phyloP scores from a whole-genome alignment of 2,888 invertebrate genomes.

The Meloe dianella region DNA sequence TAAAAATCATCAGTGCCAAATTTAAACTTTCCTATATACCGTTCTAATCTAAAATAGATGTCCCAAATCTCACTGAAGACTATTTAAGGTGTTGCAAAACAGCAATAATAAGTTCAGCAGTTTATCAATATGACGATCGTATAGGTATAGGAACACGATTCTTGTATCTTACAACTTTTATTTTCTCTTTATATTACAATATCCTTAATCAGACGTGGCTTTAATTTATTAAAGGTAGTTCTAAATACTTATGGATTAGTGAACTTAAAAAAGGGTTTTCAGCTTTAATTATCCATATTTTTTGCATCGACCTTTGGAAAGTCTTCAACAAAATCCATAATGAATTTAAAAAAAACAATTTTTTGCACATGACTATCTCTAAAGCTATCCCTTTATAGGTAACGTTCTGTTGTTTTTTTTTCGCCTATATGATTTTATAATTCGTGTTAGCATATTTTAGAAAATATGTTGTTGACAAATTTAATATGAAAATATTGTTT shows the following conservation, averaged over 20 bases:
- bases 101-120: too few relatives aligned
- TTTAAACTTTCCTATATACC: not conserved
- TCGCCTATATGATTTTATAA: slow-evolving; percentile 3
- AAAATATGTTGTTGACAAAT: slow-evolving; percentile 8
- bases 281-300: not conserved
- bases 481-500: slow-evolving; percentile 8
- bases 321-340: not conserved
- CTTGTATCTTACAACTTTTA: not conserved
- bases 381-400: not conserved
- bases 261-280: not conserved
- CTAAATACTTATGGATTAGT: too few relatives aligned
- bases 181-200: not conserved
- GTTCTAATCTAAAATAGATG: not conserved
- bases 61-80: not conserved
- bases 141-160: too few relatives aligned
- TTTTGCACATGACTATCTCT: not conserved
- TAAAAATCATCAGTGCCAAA: not conserved
- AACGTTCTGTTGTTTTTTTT: too few relatives aligned
- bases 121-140: too few relatives aligned
- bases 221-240: too few relatives aligned
- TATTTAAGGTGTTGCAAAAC: too few relatives aligned
- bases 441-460: not conserved
- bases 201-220: not conserved
- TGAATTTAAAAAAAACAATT: not conserved
- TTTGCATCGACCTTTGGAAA: not conserved